A percentile compares a stretch with the other conserved stretches of the same genome.
Evolutionary conservation across 2,888 invertebrate species (phyloP).

Genomic region (Sericinus montela): DNA sequence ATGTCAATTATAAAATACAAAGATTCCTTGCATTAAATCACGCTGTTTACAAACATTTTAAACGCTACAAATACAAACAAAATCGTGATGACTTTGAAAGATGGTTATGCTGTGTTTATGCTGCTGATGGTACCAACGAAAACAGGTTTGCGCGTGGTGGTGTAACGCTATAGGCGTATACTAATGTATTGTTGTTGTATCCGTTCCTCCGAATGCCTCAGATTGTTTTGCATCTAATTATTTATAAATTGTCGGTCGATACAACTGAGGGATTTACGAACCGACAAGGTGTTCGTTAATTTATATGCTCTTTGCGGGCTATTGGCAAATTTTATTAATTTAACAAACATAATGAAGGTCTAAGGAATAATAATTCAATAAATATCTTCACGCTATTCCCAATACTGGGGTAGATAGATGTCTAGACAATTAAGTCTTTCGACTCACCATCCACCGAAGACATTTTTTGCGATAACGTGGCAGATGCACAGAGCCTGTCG

Average conservation of each 20-base stretch:
- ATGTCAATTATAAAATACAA: constrained; percentile 2
- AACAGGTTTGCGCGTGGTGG: constrained; percentile 52
- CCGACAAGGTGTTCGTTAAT: constrained; percentile 35
- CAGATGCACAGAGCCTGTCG: too few relatives aligned
- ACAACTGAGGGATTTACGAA: constrained; percentile 52
- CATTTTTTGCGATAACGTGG: too few relatives aligned
- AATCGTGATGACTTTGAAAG: constrained; percentile 3
- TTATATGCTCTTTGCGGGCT: constrained; percentile 28
- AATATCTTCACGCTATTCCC: too few relatives aligned
- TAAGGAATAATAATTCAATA: too few relatives aligned
- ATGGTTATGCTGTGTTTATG: constrained; percentile 17
- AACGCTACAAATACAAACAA: background rate
- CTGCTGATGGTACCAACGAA: constrained; percentile 45
- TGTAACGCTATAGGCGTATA: constrained; percentile 48
- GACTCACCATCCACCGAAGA: too few relatives aligned
- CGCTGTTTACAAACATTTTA: constrained; percentile 15
- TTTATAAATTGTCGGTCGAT: constrained; percentile 34
- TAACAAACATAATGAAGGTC: constrained; percentile 38
- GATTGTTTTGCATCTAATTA: constrained; percentile 55
- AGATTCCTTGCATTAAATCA: constrained; percentile 7
- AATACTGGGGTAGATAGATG: too few relatives aligned
- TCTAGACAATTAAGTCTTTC: too few relatives aligned
- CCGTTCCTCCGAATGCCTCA: constrained; percentile 58
- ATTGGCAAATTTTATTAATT: constrained; percentile 49
- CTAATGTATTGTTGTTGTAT: constrained; percentile 44